Evolutionary conservation across 2,888 invertebrate species (phyloP), one percentile per base, ranked within the genome.

Genomic region (Pseudococcus longispinus): DNA sequence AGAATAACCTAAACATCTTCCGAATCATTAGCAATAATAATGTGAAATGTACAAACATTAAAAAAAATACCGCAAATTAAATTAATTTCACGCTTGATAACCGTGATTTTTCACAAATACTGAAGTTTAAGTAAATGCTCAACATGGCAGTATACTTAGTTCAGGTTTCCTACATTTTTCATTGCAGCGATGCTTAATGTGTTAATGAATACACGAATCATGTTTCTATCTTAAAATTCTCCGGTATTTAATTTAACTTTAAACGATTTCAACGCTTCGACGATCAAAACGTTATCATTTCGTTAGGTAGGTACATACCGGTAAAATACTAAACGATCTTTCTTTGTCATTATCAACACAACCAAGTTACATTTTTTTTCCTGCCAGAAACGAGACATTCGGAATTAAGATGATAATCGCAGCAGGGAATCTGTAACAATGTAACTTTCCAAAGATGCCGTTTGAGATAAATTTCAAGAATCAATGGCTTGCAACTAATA

Each of bases 231-330:
- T 60, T 8, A 15, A 60, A 60, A 23, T 23, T 20, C 60, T 60
- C 9, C 60, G 60, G 60, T 60, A 60, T 60, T 60, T 60, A 60
- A 60, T 60, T 60, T 9, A 60, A 60, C 23, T 60, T 60, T 60
- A 60, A 60, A 60, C 60, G 60, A 60, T 23, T 60, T 60, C 60
- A 60, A 23, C 60, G 60, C 60, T 60, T 60, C 60, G 60, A 60
- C 9, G 60, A 20, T 20, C 60, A 60, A 37, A 37, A 60, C 60
- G 13, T 60, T 23, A 60, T 60, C 60, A 60, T 60, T 60, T 23
- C 60, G 15, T 60, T 20, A 9, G 13, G 23, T 60, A n/a, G 44
- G 51, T 60, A 60, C 23, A 60, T 23, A 23, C 60, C 23, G 23
- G 60, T 60, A 20, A 60, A 60, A 60, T 60, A 60, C 60, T 60